phyloP scores from a whole-genome alignment of 2,797 vertebrate genomes.

The Melopsittacus undulatus region DNA sequence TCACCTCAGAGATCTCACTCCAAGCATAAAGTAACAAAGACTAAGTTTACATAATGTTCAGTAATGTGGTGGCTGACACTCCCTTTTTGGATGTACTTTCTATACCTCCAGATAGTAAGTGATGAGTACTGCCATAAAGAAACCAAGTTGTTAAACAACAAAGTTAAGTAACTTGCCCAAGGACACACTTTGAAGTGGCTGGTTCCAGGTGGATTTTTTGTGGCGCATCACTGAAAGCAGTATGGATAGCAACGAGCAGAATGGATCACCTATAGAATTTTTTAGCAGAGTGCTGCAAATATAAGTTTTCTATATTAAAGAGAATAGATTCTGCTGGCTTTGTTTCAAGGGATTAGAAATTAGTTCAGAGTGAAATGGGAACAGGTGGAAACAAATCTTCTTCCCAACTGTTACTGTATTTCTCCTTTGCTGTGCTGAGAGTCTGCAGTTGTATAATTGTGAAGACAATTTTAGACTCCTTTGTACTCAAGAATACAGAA shows the following conservation, averaged over 20 bases:
- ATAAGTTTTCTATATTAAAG: neutral
- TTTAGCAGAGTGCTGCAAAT: neutral
- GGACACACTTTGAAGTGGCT: constrained; percentile 32
- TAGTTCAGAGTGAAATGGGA: neutral
- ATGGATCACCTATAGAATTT: neutral
- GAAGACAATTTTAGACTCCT: constrained; percentile 56
- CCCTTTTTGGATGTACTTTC: neutral
- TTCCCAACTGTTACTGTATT: neutral
- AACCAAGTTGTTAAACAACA: neutral
- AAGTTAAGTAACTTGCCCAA: neutral
- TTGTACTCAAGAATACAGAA: constrained; percentile 13
- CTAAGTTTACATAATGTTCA: neutral
- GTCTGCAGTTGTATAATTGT: neutral
- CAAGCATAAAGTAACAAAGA: neutral
- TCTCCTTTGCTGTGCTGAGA: neutral
- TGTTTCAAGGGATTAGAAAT: constrained; percentile 11
- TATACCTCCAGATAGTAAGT: neutral
- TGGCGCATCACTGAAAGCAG: neutral
- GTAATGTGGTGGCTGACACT: neutral
- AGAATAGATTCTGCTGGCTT: neutral
- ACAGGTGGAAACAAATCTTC: neutral
- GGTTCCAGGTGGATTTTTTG: constrained; percentile 28
- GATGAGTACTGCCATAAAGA: neutral
- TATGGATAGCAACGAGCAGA: neutral
- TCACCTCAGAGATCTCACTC: neutral